Evolutionary conservation across 1,140 invertebrate genomes (phyloP), one percentile per base, ranked within the genome.

Genomic region (Plectus sambesii): DNA sequence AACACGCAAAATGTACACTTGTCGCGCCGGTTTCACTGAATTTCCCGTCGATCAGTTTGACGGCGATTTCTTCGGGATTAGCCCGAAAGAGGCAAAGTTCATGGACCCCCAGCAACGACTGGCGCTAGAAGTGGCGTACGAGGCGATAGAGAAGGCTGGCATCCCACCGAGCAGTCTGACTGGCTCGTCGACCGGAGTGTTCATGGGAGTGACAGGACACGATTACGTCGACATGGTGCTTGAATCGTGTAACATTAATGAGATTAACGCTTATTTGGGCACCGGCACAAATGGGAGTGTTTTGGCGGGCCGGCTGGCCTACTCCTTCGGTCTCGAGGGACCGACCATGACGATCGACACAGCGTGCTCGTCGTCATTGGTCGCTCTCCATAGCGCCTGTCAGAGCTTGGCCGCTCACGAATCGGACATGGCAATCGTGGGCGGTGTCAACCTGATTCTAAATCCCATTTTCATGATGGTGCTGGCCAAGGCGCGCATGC

Each of bases 311-410:
- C 37, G 63, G 40, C 45, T 64, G 3, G 43, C 63, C 0, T 51
- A 64, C 35, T 58, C 44, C 35, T 43, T 66, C 15, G 46, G 55
- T 27, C 12, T 56, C n/a, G n/a, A 44, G 22, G 82, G 89, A 5
- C 90, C 90, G 1, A 88, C 85, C 70, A 87, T 82, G 67, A 80
- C 84, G 2, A 69, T 93, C 3, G 89, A 96, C 70, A 92, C 89
- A 5, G 90, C 88, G 0, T 97, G 90, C 70, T 92, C 87, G 0
- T 92, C 87, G 52, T 85, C 84, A 44, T 69, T 90, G 62, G 79
- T 83, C 61, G 88, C 86, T 2, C 69, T 96, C 60, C 17, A 50
- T 57, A 82, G 87, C 60, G 90, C 88, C 9, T 75, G 85, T 9
- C 68, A 71, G 2, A 81, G 83, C 17, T 87, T 97, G 27, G 74